phyloP scores from a whole-genome alignment of 2,113 vertebrate genomes.

The Sorex araneus region DNA sequence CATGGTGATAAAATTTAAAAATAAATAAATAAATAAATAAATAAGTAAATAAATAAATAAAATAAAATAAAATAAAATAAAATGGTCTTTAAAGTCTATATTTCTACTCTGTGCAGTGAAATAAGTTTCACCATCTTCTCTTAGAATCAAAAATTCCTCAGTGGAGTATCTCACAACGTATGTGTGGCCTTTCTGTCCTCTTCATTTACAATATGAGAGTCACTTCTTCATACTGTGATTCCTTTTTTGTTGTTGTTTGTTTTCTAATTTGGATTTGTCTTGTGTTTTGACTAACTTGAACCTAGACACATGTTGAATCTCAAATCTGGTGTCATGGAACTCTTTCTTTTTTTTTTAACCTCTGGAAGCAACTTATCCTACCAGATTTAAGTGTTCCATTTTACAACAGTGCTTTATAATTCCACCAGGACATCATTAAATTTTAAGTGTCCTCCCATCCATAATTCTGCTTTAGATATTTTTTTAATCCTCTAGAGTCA shows the following conservation, averaged over 20 bases:
- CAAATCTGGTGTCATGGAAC: background rate
- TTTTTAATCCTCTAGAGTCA: background rate
- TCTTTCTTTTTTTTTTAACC: background rate
- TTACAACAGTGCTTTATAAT: background rate
- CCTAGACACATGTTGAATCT: background rate
- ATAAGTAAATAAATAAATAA: too few species aligned
- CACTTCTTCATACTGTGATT: background rate
- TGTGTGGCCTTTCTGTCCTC: background rate
- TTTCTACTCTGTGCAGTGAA: background rate
- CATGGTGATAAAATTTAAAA: too few species aligned
- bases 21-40: too few species aligned
- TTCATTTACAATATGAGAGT: background rate
- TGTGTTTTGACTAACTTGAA: constrained; percentile 8
- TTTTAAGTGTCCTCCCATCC: background rate
- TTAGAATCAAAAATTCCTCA: background rate
- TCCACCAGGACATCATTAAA: background rate
- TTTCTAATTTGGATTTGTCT: background rate
- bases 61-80: too few species aligned
- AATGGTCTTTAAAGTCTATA: too few species aligned
- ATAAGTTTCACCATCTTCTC: background rate
- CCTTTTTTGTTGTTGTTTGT: background rate
- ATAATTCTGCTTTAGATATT: constrained; percentile 32
- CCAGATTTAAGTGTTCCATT: background rate
- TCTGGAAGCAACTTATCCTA: background rate
- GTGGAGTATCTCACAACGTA: rapidly evolving